Percentiles rank a stretch among this genome's conserved stretches.
Evolutionary conservation across 2,113 vertebrate species (phyloP).

Genomic region (Ploceus nigricollis): DNA sequence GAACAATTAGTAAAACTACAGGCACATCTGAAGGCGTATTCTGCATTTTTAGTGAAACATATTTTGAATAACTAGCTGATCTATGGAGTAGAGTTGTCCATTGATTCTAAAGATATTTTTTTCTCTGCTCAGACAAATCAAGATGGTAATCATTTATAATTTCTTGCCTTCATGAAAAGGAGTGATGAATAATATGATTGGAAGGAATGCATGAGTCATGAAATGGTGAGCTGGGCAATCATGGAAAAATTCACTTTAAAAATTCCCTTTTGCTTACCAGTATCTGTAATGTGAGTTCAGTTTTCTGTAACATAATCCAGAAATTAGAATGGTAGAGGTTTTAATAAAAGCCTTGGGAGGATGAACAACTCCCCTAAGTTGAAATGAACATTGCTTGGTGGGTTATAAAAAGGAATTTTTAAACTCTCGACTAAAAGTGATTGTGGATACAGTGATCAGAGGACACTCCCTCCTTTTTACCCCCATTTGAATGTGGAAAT

Average conservation of each 20-base stretch:
- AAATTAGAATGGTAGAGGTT: background rate
- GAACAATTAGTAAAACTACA: background rate
- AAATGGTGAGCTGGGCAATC: conserved; percentile 50
- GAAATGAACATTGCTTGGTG: background rate
- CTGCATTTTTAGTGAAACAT: background rate
- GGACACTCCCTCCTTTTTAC: background rate
- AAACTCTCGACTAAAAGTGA: background rate
- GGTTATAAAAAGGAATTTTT: background rate
- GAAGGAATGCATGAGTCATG: conserved; percentile 54
- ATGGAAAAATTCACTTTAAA: conserved; percentile 33
- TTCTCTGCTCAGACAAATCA: conserved; percentile 40
- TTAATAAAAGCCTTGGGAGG: background rate
- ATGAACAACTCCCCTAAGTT: background rate
- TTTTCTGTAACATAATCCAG: conserved; percentile 10
- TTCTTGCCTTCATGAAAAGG: conserved; percentile 52
- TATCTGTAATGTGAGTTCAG: background rate
- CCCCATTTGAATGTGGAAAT: background rate
- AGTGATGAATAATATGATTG: conserved; percentile 60
- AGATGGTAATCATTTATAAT: conserved; percentile 60
- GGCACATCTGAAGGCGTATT: conserved; percentile 19
- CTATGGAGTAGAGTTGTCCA: conserved; percentile 34
- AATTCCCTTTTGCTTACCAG: conserved; percentile 4
- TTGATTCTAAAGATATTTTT: conserved; percentile 55
- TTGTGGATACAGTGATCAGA: background rate
- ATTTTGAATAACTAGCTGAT: conserved; percentile 40